phyloP scores from a whole-genome alignment of 2,888 invertebrate genomes.

The Dicycla oo region DNA sequence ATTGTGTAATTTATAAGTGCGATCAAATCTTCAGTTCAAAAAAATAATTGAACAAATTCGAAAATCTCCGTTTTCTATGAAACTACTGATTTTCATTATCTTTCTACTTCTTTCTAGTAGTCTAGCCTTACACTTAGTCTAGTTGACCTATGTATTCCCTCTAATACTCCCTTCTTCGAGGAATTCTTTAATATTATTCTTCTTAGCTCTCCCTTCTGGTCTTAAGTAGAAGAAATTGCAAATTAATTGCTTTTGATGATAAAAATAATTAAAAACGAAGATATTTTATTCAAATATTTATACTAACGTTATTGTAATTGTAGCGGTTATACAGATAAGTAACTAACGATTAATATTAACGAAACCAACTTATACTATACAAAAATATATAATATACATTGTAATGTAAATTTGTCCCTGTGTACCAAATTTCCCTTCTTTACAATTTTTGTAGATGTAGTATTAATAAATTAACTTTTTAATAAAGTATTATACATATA shows the following conservation, averaged over 20 bases:
- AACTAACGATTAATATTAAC: constrained; percentile 76
- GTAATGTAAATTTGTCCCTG: constrained; percentile 86
- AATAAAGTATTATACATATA: constrained; percentile 54
- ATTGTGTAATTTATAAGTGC: constrained; percentile 56
- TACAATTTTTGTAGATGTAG: constrained; percentile 89
- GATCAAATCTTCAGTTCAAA: constrained; percentile 47
- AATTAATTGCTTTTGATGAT: constrained; percentile 79
- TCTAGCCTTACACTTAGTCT: constrained; percentile 68
- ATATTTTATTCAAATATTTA: constrained; percentile 89
- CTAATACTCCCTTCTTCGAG: constrained; percentile 76
- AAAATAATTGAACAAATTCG: constrained; percentile 38
- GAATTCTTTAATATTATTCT: constrained; percentile 74
- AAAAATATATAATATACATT: constrained; percentile 85
- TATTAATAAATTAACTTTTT: constrained; percentile 58
- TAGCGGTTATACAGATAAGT: constrained; percentile 79
- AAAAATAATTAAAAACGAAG: constrained; percentile 76
- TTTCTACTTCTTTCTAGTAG: constrained; percentile 65
- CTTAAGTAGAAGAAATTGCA: constrained; percentile 77
- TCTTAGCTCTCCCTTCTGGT: constrained; percentile 74
- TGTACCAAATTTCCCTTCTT: constrained; percentile 90
- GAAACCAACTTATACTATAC: constrained; percentile 87
- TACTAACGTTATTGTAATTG: constrained; percentile 87
- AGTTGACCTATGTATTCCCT: constrained; percentile 77
- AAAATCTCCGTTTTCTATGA: constrained; percentile 56
- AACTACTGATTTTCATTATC: constrained; percentile 55